Evolutionary conservation across 2,888 invertebrate species (phyloP).

Genomic region (Heliconius ismenius): DNA sequence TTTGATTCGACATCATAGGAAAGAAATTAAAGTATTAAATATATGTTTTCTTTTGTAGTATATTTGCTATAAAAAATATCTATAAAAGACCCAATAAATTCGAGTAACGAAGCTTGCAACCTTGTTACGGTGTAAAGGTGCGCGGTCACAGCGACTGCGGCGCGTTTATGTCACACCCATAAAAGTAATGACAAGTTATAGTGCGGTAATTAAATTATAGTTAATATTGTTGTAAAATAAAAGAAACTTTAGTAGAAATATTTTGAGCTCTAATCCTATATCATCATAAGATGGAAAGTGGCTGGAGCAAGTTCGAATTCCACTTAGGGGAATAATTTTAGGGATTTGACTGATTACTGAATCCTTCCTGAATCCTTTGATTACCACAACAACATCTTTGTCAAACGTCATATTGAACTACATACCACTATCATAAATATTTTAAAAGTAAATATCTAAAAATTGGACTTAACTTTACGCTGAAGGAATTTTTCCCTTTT

Average conservation of each 20-base stretch:
- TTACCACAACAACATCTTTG: not conserved
- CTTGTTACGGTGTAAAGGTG: not conserved
- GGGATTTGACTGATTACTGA: too few species aligned
- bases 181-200: conserved; percentile 2
- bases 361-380: too few species aligned
- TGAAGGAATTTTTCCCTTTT: not conserved
- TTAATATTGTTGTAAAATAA: not conserved
- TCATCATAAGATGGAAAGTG: not conserved
- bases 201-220: not conserved
- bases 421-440: not conserved
- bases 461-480: not conserved
- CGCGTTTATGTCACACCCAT: conserved; percentile 4
- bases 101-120: conserved; percentile 15
- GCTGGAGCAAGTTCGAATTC: not conserved
- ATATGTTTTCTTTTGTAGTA: not conserved
- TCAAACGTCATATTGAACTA: not conserved
- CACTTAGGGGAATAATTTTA: too few species aligned
- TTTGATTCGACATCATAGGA: too few species aligned
- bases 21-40: not conserved
- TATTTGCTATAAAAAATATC: not conserved
- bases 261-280: too few species aligned
- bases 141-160: not conserved
- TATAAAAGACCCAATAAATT: conserved; percentile 12
- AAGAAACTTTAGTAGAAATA: not conserved
- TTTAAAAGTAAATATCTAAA: not conserved